Percentiles rank a stretch among this genome's conserved stretches.
These are phyloP conservation scores for Diorhabda carinulata DNA, from an alignment of 1,140 invertebrate species.

Conservation along the genomic window DNA sequence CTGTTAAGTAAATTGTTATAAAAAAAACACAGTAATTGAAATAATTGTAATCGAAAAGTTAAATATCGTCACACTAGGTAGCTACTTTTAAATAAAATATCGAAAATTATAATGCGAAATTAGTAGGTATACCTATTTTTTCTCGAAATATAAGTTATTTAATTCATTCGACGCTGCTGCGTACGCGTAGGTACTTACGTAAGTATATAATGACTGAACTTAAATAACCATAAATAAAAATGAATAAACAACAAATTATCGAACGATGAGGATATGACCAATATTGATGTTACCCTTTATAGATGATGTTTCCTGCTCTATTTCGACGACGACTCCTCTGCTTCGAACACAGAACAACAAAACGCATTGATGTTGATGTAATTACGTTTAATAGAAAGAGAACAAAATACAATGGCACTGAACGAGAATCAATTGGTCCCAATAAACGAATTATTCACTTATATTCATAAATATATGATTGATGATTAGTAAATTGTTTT, in stretches of 20 bases:
- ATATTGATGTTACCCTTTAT: constrained; percentile 40
- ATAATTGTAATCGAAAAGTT: background rate
- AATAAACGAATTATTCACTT: constrained; percentile 45
- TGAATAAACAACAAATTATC: constrained; percentile 21
- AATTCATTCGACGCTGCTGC: background rate
- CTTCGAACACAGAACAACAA: constrained; percentile 1
- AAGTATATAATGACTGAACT: background rate
- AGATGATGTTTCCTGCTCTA: constrained; percentile 35
- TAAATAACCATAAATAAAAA: constrained; percentile 11
- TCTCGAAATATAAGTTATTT: background rate
- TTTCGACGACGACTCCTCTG: constrained; percentile 7
- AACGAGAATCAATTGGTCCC: constrained; percentile 43
- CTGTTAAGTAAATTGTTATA: background rate
- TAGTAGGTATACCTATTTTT: background rate
- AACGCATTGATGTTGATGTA: constrained; percentile 22
- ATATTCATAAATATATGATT: constrained; percentile 47
- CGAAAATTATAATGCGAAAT: background rate
- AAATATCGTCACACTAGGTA: background rate
- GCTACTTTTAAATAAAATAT: background rate
- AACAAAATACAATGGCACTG: constrained; percentile 31
- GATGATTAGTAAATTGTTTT: constrained; percentile 47
- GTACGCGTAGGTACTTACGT: background rate
- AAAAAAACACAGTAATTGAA: background rate
- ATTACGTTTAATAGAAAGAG: constrained; percentile 32
- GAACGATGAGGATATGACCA: constrained; percentile 44